Evolutionary conservation across 2,888 invertebrate genomes (phyloP).

Genomic region (Pasiphila rectangulata): DNA sequence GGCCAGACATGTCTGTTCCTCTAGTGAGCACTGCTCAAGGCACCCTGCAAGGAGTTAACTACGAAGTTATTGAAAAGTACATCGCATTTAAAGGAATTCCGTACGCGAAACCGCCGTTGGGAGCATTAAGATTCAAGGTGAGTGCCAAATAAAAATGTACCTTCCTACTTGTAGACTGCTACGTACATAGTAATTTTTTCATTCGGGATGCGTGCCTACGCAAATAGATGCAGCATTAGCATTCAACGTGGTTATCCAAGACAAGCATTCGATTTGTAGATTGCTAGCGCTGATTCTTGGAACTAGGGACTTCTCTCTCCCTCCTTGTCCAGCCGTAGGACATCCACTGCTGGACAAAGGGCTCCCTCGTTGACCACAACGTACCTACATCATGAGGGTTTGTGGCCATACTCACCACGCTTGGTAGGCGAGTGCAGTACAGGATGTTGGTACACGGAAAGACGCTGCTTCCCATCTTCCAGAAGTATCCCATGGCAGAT

Average conservation of each 20-base stretch:
- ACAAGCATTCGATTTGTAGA: constrained; percentile 30
- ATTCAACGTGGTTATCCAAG: constrained; percentile 37
- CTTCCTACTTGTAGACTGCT: constrained; percentile 30
- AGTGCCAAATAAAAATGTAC: constrained; percentile 46
- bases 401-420: no score
- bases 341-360: no score
- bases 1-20: constrained; percentile 44
- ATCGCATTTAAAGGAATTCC: constrained; percentile 80
- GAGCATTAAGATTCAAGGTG: constrained; percentile 82
- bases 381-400: no score
- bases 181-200: constrained; percentile 40
- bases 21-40: constrained; percentile 57
- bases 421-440: no score
- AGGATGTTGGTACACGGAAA: no score
- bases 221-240: constrained; percentile 39
- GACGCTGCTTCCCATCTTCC: no score
- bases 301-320: no score
- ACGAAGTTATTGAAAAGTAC: constrained; percentile 52
- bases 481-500: no score
- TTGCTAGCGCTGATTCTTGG: constrained; percentile 28
- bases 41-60: constrained; percentile 53
- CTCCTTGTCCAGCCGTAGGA: no score
- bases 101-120: constrained; percentile 81
- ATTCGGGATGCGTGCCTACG: constrained; percentile 41
- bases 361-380: no score